Conservation (phyloP, 2,113 vertebrate species). For the Silurus meridionalis region DNA sequence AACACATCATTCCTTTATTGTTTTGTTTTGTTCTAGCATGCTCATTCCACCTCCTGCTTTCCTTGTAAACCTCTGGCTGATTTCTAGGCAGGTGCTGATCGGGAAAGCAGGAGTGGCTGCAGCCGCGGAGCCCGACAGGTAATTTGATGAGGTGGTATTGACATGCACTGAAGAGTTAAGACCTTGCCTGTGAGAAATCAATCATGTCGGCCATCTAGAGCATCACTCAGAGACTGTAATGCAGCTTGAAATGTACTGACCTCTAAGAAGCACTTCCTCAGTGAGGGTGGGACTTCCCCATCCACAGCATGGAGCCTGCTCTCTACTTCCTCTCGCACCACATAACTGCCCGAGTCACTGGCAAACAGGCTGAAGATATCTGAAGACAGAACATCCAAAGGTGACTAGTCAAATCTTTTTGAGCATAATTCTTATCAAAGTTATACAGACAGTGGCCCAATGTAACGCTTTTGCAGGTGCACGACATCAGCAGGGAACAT, state of each 20-base stretch:
- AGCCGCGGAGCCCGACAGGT: neutral
- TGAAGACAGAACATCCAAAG: conserved; percentile 58
- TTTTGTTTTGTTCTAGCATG: neutral
- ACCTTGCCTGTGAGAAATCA: conserved; percentile 20
- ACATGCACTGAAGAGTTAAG: conserved; percentile 4
- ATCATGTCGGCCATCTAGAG: neutral
- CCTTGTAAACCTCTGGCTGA: conserved; percentile 19
- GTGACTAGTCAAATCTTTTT: neutral
- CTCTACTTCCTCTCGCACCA: conserved; percentile 93
- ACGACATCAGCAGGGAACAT: neutral
- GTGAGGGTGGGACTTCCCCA: conserved; percentile 87
- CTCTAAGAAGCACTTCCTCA: conserved; percentile 93
- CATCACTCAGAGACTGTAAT: conserved; percentile 14
- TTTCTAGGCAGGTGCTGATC: conserved; percentile 21
- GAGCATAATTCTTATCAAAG: conserved; percentile 35
- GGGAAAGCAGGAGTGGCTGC: conserved; percentile 19
- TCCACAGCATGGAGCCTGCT: conserved; percentile 90
- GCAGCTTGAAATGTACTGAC: conserved; percentile 65
- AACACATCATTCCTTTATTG: neutral
- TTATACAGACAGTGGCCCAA: conserved; percentile 24
- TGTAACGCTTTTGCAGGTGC: neutral
- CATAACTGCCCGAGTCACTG: conserved; percentile 90
- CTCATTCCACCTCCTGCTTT: conserved; percentile 31
- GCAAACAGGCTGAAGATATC: conserved; percentile 98
- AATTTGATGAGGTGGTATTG: conserved; percentile 24